A percentile compares a stretch with the other conserved stretches of the same genome.
Conservation (phyloP, 2,888 invertebrate genomes). For the Atrina japonica region DNA sequence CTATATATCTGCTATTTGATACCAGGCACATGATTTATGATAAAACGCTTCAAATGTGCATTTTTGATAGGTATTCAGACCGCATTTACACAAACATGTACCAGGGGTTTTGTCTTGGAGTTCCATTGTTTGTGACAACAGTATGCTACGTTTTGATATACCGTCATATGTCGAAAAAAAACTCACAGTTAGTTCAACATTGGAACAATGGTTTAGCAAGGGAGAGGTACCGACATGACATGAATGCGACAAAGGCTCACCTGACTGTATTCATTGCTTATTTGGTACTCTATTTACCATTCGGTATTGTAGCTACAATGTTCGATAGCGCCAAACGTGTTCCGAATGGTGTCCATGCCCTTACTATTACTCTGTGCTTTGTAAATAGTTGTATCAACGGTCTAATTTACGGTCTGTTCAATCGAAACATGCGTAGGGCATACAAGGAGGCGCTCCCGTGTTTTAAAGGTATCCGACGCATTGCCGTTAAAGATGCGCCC, state of each 20-base stretch:
- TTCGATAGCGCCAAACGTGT: neutral
- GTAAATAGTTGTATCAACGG: conserved; percentile 37
- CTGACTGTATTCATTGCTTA: conserved; percentile 29
- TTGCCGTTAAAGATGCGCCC: no score
- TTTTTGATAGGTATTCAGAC: conserved; percentile 29
- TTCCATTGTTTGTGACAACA: conserved; percentile 25
- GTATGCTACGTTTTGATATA: conserved; percentile 27
- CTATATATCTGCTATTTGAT: conserved; percentile 2
- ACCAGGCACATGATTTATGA: conserved; percentile 19
- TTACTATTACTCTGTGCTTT: conserved; percentile 24
- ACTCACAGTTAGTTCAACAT: conserved; percentile 2
- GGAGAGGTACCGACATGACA: conserved; percentile 16
- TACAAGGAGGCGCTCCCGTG: conserved; percentile 15
- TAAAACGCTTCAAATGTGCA: conserved; percentile 23
- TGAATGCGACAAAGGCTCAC: conserved; percentile 17
- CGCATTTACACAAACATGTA: conserved; percentile 12
- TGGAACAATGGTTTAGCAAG: conserved; percentile 36
- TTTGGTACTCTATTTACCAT: conserved; percentile 30
- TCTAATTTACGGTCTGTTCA: conserved; percentile 28
- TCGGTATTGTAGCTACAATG: conserved; percentile 18
- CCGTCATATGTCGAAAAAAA: neutral
- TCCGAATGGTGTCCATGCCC: neutral
- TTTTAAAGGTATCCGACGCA: neutral
- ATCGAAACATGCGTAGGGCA: conserved; percentile 21
- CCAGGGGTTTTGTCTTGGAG: neutral